Base-by-base conservation (phyloP, 2,888 invertebrate species). In the Dicyrtoma fusca region DNA sequence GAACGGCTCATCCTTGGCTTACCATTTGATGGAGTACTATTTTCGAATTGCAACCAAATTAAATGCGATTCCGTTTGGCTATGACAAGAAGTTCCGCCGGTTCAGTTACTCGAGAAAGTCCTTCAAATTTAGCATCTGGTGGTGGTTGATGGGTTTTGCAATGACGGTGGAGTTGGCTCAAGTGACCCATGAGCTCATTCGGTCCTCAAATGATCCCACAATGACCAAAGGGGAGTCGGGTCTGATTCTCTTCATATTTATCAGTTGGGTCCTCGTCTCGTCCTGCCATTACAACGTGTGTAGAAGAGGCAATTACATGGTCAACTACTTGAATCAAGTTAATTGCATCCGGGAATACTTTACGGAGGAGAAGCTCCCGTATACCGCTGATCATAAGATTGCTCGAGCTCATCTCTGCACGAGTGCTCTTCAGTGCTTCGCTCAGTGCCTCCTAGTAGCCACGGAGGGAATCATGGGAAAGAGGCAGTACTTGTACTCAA, bases 11-110 rank as follows among this genome's bases (percentile, higher is more conserved):
- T 34, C 34, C 34, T 5, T 5, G 34, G 34, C 64, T 1, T 64
- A 64, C 49, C 1, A 25, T 23, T 47, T 11, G 1, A 64, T 64
- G 21, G 64, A 64, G 21, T 44, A 47, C 5, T 64, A 64, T 25
- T 8, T 47, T n/a, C 19, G 25, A 4, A 4, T 49, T 1, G 64
- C 47, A 23, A 47, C 47, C 1, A 21, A 2, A 1, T 1, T 47
- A 10, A 64, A 64, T 14, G 64, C 64, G 1, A 47, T 64, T 14
- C 64, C 64, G 1, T 64, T 47, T 13, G 14, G 21, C n/a, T 64
- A 64, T 23, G 25, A 64, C n/a, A 8, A 45, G 10, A n/a, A 21
- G 1, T 47, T 10, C 5, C n/a, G 47, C 6, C 25, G 21, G n/a
- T n/a, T n/a, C n/a, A n/a, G n/a, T n/a, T n/a, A n/a, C n/a, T n/a